Evolutionary conservation across 2,113 vertebrate genomes (phyloP).

Genomic region (cattle (Bos taurus)): ARS-UCD2.0 NC_037332.1:115070501-115071000

Average conservation of each 20-base stretch:
- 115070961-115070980: not conserved
- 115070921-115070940: not conserved
- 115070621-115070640: not conserved
- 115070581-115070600: fast-evolving
- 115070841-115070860: not conserved
- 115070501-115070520: fast-evolving
- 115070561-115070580: fast-evolving
- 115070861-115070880: not conserved
- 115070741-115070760: not conserved
- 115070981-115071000: not conserved
- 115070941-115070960: not conserved
- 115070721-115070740: not conserved
- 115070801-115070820: not conserved
- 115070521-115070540: not conserved
- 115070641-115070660: not conserved
- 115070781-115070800: not conserved
- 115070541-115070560: not conserved
- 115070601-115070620: fast-evolving
- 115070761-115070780: not conserved
- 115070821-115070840: fast-evolving
- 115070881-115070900: not conserved
- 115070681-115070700: not conserved
- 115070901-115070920: not conserved
- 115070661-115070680: not conserved
- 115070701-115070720: not conserved